A percentile compares a stretch with the other conserved stretches of the same genome.
These are phyloP conservation scores for Boloria selene DNA, from an alignment of 2,888 invertebrate species.

Conservation along the genomic window DNA sequence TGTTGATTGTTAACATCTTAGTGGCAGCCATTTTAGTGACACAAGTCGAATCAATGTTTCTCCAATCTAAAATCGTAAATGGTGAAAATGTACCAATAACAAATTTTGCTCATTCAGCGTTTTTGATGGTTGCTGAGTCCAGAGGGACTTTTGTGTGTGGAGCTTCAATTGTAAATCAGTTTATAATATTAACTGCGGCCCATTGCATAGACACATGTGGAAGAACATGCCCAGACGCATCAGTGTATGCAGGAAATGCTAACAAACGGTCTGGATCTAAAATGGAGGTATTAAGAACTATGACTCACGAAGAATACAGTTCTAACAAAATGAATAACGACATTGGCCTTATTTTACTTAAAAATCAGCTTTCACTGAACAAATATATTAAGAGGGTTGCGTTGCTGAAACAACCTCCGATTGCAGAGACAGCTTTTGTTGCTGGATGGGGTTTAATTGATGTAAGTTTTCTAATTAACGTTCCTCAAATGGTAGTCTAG, in stretches of 20 bases:
- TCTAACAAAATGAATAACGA: conserved; percentile 15
- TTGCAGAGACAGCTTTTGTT: neutral
- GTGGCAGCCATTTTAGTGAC: conserved; percentile 2
- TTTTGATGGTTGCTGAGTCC: conserved; percentile 32
- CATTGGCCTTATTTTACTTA: conserved; percentile 28
- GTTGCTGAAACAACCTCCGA: conserved; percentile 2
- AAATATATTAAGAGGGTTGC: conserved; percentile 22
- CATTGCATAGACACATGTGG: conserved; percentile 48
- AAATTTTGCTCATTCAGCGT: conserved; percentile 46
- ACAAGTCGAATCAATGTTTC: neutral
- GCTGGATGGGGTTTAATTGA: conserved; percentile 37
- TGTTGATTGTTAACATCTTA: conserved; percentile 10
- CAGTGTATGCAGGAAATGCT: conserved; percentile 41
- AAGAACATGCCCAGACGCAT: conserved; percentile 5
- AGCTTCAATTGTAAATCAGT: conserved; percentile 50
- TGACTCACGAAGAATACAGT: conserved; percentile 21
- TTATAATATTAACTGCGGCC: conserved; percentile 48
- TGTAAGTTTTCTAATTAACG: conserved; percentile 16
- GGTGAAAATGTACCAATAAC: conserved; percentile 40
- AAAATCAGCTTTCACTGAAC: conserved; percentile 14
- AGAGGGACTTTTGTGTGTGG: conserved; percentile 44
- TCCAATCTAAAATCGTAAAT: conserved; percentile 39
- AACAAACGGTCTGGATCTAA: conserved; percentile 33
- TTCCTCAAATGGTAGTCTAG: too few species aligned
- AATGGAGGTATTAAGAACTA: neutral